Conservation (phyloP, 2,888 invertebrate genomes). For the Athripsodes cinereus region DNA sequence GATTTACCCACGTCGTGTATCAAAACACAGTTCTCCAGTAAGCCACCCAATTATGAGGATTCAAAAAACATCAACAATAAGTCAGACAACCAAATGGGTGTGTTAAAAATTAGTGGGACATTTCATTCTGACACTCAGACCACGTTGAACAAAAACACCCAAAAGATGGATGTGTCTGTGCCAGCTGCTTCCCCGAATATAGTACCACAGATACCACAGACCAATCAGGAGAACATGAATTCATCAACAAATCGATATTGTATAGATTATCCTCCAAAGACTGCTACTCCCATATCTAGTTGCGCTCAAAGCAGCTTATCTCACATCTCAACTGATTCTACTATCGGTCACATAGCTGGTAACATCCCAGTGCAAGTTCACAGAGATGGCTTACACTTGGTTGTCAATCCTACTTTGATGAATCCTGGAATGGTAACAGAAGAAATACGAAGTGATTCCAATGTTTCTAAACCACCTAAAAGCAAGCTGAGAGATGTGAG, state of each 20-base stretch:
- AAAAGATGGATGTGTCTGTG: conserved; percentile 45
- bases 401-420: conserved; percentile 16
- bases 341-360: background rate
- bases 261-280: conserved; percentile 17
- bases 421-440: conserved; percentile 19
- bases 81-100: conserved; percentile 14
- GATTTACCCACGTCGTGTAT: conserved; percentile 9
- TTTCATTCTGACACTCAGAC: conserved; percentile 25
- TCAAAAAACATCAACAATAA: conserved; percentile 9
- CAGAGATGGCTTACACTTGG: conserved; percentile 18
- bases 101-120: conserved; percentile 20
- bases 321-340: conserved; percentile 1
- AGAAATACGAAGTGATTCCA: conserved; percentile 32
- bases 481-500: conserved; percentile 46
- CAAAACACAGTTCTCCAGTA: conserved; percentile 8
- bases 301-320: conserved; percentile 11
- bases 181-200: conserved; percentile 44
- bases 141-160: conserved; percentile 39
- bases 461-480: conserved; percentile 37
- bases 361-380: conserved; percentile 17
- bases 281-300: conserved; percentile 8
- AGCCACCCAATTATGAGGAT: conserved; percentile 10
- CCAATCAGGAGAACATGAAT: background rate
- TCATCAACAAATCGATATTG: conserved; percentile 7
- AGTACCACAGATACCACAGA: conserved; percentile 2